Conservation (phyloP, 2,888 invertebrate genomes). For the Pristionchus mayeri region DNA sequence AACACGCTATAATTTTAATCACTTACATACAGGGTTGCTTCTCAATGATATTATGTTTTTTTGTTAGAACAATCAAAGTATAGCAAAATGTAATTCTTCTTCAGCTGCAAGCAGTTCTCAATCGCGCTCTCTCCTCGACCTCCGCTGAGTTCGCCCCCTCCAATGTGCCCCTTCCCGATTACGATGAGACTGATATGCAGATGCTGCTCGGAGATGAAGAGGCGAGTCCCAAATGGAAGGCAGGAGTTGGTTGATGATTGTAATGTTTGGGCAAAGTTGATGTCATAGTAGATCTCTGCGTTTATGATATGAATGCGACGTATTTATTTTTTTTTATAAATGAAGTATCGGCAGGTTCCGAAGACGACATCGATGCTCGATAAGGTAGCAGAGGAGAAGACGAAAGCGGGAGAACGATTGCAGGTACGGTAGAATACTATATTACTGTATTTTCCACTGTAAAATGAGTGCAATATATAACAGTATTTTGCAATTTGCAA, state of each 20-base stretch:
- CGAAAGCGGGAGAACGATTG: slow-evolving; percentile 38
- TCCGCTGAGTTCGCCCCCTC: slow-evolving; percentile 55
- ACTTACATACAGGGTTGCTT: too few relatives aligned
- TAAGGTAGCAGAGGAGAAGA: slow-evolving; percentile 38
- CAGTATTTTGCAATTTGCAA: too few relatives aligned
- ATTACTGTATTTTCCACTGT: too few relatives aligned
- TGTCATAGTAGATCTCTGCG: too few relatives aligned
- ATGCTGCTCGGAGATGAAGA: slow-evolving; percentile 48
- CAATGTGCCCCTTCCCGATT: slow-evolving; percentile 58
- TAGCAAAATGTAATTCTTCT: too few relatives aligned
- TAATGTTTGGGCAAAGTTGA: neutral
- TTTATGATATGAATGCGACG: neutral
- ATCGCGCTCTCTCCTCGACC: slow-evolving; percentile 26
- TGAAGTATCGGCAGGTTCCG: slow-evolving; percentile 11
- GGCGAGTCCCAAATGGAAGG: too few relatives aligned
- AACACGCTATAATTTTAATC: too few relatives aligned
- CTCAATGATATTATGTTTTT: too few relatives aligned
- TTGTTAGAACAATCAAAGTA: too few relatives aligned
- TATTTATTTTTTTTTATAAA: neutral
- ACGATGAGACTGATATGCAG: slow-evolving; percentile 52
- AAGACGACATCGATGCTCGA: slow-evolving; percentile 33
- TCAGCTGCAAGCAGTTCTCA: slow-evolving; percentile 37
- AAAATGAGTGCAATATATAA: too few relatives aligned
- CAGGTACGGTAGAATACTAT: slow-evolving; percentile 27
- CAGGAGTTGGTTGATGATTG: neutral